Evolutionary conservation across 2,888 invertebrate genomes (phyloP).

Genomic region (Gari tellinella): DNA sequence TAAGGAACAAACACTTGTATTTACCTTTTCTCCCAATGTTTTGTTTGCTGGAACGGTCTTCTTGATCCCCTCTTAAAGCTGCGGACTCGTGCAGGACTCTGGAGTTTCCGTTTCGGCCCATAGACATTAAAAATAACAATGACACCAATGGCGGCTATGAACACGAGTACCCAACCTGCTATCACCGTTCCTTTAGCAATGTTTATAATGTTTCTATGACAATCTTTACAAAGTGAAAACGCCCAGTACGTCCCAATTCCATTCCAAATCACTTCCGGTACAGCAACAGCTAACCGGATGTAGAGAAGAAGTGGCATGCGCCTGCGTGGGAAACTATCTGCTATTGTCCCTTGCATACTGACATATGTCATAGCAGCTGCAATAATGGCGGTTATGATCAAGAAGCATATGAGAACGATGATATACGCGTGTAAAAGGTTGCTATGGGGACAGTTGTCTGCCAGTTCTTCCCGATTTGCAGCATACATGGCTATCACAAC

Average conservation of each 20-base stretch:
- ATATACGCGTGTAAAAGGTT: constrained; percentile 42
- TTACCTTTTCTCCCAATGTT: constrained; percentile 79
- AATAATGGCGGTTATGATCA: constrained; percentile 38
- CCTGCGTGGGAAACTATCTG: constrained; percentile 34
- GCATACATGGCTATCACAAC: constrained; percentile 88
- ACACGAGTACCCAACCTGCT: constrained; percentile 92
- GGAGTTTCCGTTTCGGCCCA: constrained; percentile 85
- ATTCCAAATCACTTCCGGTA: constrained; percentile 58
- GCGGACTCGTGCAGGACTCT: constrained; percentile 22
- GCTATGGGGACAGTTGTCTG: constrained; percentile 65
- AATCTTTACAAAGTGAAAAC: constrained; percentile 56
- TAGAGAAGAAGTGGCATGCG: constrained; percentile 41
- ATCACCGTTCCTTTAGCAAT: constrained; percentile 88
- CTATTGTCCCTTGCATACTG: constrained; percentile 55
- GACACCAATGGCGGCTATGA: constrained; percentile 89
- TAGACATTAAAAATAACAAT: constrained; percentile 93
- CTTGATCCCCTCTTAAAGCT: constrained; percentile 50
- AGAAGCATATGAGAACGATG: constrained; percentile 48
- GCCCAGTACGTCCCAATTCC: constrained; percentile 49
- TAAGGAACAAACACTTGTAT: too few relatives aligned
- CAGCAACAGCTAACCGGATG: constrained; percentile 39
- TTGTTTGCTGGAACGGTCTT: constrained; percentile 55
- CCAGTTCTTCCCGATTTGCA: constrained; percentile 87
- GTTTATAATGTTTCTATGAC: constrained; percentile 69
- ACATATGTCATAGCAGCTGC: constrained; percentile 36